Base-by-base conservation (phyloP, 2,113 vertebrate genomes). In the Leptodactylus fuscus region DNA sequence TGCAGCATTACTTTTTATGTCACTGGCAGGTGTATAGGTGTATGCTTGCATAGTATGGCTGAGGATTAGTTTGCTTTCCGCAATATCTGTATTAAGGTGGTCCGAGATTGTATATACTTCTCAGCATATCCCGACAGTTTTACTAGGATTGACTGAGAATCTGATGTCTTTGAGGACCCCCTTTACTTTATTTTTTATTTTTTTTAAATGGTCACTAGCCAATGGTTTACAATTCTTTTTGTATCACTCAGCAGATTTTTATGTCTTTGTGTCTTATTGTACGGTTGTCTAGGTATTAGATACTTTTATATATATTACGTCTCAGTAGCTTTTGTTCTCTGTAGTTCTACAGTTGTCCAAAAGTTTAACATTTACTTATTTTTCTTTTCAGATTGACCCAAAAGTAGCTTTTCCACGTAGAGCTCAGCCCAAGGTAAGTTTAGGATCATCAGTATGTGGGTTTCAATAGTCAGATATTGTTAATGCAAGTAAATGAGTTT, bases 391-490 rank as follows among this genome's bases (percentile, higher is more conserved):
- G 98, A 99, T 99, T 81, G 98, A 99, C 84, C 98, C 98, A 20
- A 99, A 99, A 94, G 98, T 99, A 87, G 98, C 98, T 0, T 99
- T 99, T 89, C 98, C 98, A 80, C 97, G 98, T 82, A 90, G 98
- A 95, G 97, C 98, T 91, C 98, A 99, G 92, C 98, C 98, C 85
- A 99, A 99, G 96, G 98, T 99, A 93, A 92, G 97, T 91, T 16
- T 81, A n/a, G 12, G n/a, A 11, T n/a, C 49, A 41, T 24, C 34
- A 41, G 49, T 49, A 34, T 36, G 3, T 34, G 34, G 9, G 22
- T 22, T 38, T 58, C 29, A 36, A 8, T 76, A 32, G 13, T 44
- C 13, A 48, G 22, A 16, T 62, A 58, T 27, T 27, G 27, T 24
- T 44, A 41, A 60, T 27, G 34, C 32, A 16, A 24, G 9, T 7